Percentiles rank a stretch among this genome's conserved stretches.
Conservation (phyloP, 2,113 vertebrate genomes). For the Phylloscopus whistleri region DNA sequence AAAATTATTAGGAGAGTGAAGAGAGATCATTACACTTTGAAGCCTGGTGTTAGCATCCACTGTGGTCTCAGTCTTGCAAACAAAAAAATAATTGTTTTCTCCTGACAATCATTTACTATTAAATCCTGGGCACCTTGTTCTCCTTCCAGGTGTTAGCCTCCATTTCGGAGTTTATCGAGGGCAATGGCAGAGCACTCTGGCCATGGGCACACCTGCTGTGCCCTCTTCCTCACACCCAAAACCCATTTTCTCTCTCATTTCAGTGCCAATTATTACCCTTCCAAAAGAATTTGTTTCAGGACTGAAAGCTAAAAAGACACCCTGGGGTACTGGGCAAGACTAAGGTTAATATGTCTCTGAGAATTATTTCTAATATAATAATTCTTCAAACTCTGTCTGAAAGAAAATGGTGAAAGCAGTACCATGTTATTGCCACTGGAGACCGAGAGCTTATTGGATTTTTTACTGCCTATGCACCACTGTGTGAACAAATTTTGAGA, state of each 20-base stretch:
- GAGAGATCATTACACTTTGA: neutral
- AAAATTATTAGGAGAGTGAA: neutral
- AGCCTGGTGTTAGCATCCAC: neutral
- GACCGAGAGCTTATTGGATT: neutral
- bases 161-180: neutral
- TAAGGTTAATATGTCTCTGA: neutral
- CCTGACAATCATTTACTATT: neutral
- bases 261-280: neutral
- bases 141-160: neutral
- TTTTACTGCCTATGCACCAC: neutral
- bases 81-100: neutral
- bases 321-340: neutral
- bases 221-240: neutral
- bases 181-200: neutral
- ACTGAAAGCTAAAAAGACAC: neutral
- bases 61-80: neutral
- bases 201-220: neutral
- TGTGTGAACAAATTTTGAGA: neutral
- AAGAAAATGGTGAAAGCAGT: neutral
- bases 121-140: neutral
- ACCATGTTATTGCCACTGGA: neutral
- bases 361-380: neutral
- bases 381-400: neutral
- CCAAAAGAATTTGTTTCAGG: neutral
- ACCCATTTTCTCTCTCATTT: neutral